Base-by-base conservation (phyloP, 92 coral and sea anemone genomes). In the Umimayanthus chanpuru region DNA sequence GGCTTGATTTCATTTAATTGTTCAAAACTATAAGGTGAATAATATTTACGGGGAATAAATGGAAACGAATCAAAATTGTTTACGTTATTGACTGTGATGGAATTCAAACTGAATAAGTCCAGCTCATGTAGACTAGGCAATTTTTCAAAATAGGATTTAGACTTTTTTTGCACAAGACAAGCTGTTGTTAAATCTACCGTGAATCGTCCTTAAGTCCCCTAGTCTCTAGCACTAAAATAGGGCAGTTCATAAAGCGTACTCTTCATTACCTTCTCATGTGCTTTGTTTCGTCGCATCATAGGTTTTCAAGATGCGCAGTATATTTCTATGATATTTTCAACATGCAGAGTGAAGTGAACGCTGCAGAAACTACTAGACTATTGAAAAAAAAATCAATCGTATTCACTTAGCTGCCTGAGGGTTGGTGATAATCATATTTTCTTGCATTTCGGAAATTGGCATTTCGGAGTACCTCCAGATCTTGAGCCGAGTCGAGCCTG, bases 381-480 rank as follows among this genome's bases (percentile, higher is more conserved):
- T 67, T 67, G 73, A 67, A 23, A 67, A 0, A 67, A 44, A 44
- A 44, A 44, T 44, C 0, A 44, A 44, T 44, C 29, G 1, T 67
- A 4, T 71, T 71, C 39, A 71, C 76, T 71, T 71, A 71, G 10
- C 76, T n/a, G 80, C 55, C 80, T 1, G 55, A 21, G 20, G 55
- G 20, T 77, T 32, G 6, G 5, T 55, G 36, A 43, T 43, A n/a
- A n/a, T n/a, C n/a, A n/a, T n/a, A 36, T 36, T 39, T 28, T 74
- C 15, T 10, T 10, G 38, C 10, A 41, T n/a, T 76, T 77, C 65
- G 56, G 61, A 77, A 36, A 14, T 32, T 10, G 40, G 38, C 10
- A 41, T n/a, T 76, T 77, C 65, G 56, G 61, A 77, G 61, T 28
- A 21, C 65, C 11, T 21, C 30, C 81, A 78, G 65, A 53, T 78